Percentiles rank a stretch among this genome's conserved stretches.
phyloP scores from a whole-genome alignment of 2,888 invertebrate species.

The Allophyes oxyacanthae region DNA sequence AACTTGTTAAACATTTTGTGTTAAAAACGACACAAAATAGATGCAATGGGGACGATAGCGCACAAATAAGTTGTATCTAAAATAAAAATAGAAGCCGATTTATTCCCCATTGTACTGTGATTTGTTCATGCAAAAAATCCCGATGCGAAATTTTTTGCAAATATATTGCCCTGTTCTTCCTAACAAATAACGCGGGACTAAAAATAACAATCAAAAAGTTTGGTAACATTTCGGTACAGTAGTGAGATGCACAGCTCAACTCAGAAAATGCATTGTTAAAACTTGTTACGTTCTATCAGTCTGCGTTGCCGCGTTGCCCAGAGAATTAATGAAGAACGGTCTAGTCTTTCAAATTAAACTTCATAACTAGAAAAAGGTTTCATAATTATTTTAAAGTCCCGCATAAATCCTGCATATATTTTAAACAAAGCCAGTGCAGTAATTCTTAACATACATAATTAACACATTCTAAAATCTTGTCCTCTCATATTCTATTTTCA shows the following conservation, averaged over 20 bases:
- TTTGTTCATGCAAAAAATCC: neutral
- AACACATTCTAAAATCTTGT: too few relatives aligned
- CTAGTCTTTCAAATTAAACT: constrained; percentile 34
- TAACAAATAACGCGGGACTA: constrained; percentile 12
- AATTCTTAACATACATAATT: too few relatives aligned
- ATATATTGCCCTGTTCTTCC: neutral
- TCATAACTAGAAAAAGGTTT: constrained; percentile 26
- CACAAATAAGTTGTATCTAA: neutral
- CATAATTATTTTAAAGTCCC: constrained; percentile 17
- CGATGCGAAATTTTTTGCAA: neutral
- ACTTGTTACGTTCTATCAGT: constrained; percentile 35
- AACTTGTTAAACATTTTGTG: neutral
- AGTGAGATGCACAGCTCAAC: constrained; percentile 21
- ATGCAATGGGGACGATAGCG: neutral
- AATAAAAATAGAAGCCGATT: neutral
- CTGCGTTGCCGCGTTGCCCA: constrained; percentile 11
- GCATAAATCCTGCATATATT: constrained; percentile 9
- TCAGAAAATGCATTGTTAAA: constrained; percentile 38
- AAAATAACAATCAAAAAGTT: constrained; percentile 25
- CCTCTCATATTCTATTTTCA: too few relatives aligned
- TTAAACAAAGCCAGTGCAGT: neutral
- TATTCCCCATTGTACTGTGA: neutral
- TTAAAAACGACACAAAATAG: neutral
- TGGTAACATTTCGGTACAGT: constrained; percentile 13
- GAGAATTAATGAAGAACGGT: constrained; percentile 34